Evolutionary conservation across 2,888 invertebrate genomes (phyloP).

Genomic region (Morinoia aosen): DNA sequence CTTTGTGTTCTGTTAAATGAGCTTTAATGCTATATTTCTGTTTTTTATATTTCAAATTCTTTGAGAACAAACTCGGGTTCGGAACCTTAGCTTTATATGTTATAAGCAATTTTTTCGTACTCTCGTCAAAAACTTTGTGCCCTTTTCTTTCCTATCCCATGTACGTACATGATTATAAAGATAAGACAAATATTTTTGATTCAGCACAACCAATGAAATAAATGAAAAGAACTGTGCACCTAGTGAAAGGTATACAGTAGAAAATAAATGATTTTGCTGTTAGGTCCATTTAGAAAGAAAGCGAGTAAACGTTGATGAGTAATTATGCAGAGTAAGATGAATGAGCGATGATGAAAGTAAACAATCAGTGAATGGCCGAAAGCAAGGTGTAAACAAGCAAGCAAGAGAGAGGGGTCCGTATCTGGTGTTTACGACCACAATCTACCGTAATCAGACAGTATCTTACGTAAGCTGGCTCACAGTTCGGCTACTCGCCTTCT

Average conservation of each 20-base stretch:
- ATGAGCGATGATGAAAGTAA: not conserved
- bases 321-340: not conserved
- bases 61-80: no score
- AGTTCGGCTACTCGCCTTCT: not conserved
- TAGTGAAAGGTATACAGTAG: not conserved
- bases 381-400: conserved; percentile 1
- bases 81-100: no score
- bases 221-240: not conserved
- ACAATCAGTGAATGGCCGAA: not conserved
- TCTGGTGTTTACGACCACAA: conserved; percentile 1
- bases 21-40: no score
- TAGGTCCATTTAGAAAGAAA: not conserved
- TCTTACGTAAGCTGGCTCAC: not conserved
- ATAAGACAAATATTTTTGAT: no score
- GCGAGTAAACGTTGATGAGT: not conserved
- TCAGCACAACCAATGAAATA: no score
- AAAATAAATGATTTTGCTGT: not conserved
- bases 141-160: no score
- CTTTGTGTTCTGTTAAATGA: no score
- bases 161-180: no score
- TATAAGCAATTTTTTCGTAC: no score
- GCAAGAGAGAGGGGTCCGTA: not conserved
- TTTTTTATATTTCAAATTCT: no score
- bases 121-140: no score
- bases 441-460: not conserved